These are phyloP conservation scores for Strigamia transsilvanica DNA, from an alignment of 2,888 invertebrate genomes.

Conservation along the genomic window DNA sequence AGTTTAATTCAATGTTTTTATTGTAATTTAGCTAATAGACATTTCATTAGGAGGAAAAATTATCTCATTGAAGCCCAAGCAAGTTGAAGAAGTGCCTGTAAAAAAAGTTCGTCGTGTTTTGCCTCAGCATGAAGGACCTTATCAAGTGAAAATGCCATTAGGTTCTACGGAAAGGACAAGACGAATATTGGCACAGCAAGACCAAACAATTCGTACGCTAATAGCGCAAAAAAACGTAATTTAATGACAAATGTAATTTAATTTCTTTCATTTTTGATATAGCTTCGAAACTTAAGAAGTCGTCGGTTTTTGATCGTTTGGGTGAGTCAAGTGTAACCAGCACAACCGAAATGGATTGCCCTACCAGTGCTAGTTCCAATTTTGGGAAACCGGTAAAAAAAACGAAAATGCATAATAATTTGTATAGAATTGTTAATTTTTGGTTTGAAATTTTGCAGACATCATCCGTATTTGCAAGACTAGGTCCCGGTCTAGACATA, in stretches of 20 bases:
- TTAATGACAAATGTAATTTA: neutral
- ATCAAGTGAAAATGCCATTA: constrained; percentile 67
- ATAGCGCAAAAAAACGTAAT: neutral
- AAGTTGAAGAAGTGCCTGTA: constrained; percentile 61
- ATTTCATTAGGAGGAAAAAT: constrained; percentile 54
- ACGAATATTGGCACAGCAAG: constrained; percentile 64
- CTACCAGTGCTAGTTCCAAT: neutral
- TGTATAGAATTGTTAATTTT: neutral
- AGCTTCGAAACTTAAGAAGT: constrained; percentile 59
- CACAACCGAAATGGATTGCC: constrained; percentile 60
- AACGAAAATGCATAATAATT: neutral
- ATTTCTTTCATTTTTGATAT: constrained; percentile 56
- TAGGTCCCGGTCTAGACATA: constrained; percentile 40
- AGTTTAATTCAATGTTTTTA: neutral
- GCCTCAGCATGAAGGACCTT: constrained; percentile 69
- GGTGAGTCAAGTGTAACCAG: constrained; percentile 67
- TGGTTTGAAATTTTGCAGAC: neutral
- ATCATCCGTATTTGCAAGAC: constrained; percentile 31
- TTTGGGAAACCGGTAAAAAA: neutral
- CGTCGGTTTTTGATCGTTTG: constrained; percentile 68
- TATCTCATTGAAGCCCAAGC: constrained; percentile 55
- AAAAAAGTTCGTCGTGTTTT: constrained; percentile 64
- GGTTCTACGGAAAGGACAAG: constrained; percentile 65
- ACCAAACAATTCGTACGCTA: neutral
- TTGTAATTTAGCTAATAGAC: neutral